Conservation (phyloP, 2,113 vertebrate species). For the Hystrix cristata region DNA sequence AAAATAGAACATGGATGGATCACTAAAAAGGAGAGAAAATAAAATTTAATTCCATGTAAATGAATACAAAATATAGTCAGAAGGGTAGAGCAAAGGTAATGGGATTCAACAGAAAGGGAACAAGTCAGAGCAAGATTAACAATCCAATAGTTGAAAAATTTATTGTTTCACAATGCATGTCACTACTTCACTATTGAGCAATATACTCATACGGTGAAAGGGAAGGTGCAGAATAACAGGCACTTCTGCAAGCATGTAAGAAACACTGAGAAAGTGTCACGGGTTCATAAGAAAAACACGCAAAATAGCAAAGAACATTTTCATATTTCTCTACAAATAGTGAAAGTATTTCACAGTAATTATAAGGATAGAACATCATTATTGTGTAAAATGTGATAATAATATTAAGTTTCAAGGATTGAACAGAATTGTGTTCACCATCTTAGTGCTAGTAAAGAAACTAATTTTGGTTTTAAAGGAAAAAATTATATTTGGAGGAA, state of each 20-base stretch:
- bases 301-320: not conserved
- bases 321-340: not conserved
- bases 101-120: not conserved
- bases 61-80: not conserved
- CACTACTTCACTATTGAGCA: not conserved
- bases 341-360: not conserved
- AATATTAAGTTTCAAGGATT: not conserved
- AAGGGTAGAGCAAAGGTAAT: not conserved
- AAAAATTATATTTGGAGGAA: not conserved
- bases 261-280: not conserved
- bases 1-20: not conserved
- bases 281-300: not conserved
- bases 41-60: not conserved
- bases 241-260: not conserved
- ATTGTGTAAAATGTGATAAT: slow-evolving; percentile 34
- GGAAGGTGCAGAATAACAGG: not conserved
- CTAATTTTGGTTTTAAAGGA: not conserved
- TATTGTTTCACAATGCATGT: not conserved
- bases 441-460: not conserved
- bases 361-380: not conserved
- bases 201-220: not conserved
- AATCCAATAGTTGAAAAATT: slow-evolving; percentile 17
- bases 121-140: not conserved
- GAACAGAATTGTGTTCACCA: not conserved
- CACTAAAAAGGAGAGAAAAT: not conserved